Evolutionary conservation across 2,888 invertebrate genomes (phyloP).

Genomic region (Thereva unica): DNA sequence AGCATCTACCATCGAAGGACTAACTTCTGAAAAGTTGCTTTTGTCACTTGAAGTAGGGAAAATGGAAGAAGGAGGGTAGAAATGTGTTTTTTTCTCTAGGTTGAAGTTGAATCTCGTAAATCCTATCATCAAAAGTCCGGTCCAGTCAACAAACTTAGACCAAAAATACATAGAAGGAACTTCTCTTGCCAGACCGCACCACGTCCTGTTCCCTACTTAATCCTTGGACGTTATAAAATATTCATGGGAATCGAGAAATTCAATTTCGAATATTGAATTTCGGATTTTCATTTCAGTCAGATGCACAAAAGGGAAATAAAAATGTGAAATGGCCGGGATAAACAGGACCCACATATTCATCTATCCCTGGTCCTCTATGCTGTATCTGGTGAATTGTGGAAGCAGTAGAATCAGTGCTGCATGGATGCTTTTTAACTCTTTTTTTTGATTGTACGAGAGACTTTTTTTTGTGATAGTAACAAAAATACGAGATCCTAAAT

Average conservation of each 20-base stretch:
- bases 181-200: not conserved
- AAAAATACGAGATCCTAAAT: too few species aligned
- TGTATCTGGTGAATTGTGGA: too few species aligned
- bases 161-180: conserved; percentile 1
- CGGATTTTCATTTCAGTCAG: conserved; percentile 10
- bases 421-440: too few species aligned
- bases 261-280: conserved; percentile 27
- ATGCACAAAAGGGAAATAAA: conserved; percentile 26
- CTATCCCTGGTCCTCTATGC: too few species aligned
- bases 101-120: not conserved
- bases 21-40: too few species aligned
- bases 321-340: not conserved
- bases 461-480: too few species aligned
- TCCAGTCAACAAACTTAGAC: not conserved
- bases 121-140: conserved; percentile 1
- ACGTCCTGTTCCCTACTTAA: conserved; percentile 9
- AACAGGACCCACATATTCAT: too few species aligned
- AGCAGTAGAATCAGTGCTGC: too few species aligned
- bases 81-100: not conserved
- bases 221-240: conserved; percentile 24
- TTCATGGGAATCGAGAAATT: conserved; percentile 29
- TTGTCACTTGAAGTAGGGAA: too few species aligned
- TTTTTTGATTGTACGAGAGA: too few species aligned
- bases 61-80: too few species aligned
- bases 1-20: too few species aligned